phyloP scores from a whole-genome alignment of 2,113 vertebrate genomes.

The Tragulus kanchil region DNA sequence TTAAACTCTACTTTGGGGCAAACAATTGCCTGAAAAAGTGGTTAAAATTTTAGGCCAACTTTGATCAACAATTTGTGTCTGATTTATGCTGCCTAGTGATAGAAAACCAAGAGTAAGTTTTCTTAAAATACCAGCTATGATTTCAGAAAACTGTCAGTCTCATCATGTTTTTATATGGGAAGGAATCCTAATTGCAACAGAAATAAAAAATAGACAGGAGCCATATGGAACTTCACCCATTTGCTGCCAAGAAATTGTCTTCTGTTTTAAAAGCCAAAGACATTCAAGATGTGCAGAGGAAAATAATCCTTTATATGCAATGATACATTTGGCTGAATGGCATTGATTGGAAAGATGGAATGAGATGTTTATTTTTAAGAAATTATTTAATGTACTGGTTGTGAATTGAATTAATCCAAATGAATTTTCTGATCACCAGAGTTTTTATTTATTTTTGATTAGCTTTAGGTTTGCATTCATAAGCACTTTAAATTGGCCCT shows the following conservation, averaged over 20 bases:
- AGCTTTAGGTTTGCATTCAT: constrained; percentile 47
- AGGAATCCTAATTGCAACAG: constrained; percentile 35
- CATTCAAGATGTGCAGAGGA: constrained; percentile 2
- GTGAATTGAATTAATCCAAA: constrained; percentile 58
- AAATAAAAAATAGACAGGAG: constrained; percentile 53
- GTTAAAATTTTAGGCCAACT: constrained; percentile 36
- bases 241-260: constrained; percentile 67
- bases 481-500: not conserved
- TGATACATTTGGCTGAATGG: constrained; percentile 36
- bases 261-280: constrained; percentile 65
- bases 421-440: constrained; percentile 29
- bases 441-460: constrained; percentile 46
- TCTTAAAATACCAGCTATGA: constrained; percentile 35
- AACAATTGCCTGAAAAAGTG: constrained; percentile 32
- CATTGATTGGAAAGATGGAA: constrained; percentile 53
- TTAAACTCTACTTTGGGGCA: not conserved
- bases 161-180: constrained; percentile 68
- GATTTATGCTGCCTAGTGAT: not conserved
- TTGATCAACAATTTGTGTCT: constrained; percentile 47
- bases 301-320: constrained; percentile 35
- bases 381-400: constrained; percentile 54
- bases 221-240: constrained; percentile 57
- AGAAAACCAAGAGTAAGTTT: constrained; percentile 49
- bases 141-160: constrained; percentile 62
- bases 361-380: constrained; percentile 59